These are phyloP conservation scores for Lochmaea crataegi DNA, from an alignment of 2,888 invertebrate genomes.

Conservation along the genomic window DNA sequence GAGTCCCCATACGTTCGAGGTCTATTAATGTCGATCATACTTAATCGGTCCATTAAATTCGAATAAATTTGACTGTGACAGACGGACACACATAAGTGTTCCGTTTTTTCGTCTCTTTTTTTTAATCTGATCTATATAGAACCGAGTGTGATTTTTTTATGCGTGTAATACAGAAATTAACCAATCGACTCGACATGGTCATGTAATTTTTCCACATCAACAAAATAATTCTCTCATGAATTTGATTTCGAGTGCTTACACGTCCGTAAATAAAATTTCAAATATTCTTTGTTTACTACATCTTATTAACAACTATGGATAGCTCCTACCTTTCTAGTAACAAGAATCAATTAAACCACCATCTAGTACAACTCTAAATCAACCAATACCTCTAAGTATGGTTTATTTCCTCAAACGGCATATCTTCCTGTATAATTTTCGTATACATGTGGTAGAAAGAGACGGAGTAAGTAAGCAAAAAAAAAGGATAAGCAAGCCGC, in stretches of 20 bases:
- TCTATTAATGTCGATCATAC: no score
- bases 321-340: slow-evolving; percentile 11
- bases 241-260: background rate
- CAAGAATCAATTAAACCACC: slow-evolving; percentile 33
- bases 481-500: slow-evolving; percentile 34
- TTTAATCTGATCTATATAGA: no score
- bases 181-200: background rate
- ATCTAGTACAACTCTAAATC: slow-evolving; percentile 25
- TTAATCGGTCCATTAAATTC: no score
- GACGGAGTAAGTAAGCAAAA: background rate
- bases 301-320: slow-evolving; percentile 10
- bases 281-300: background rate
- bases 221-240: background rate
- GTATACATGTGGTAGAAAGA: slow-evolving; percentile 16
- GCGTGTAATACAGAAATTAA: background rate
- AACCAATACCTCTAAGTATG: slow-evolving; percentile 26
- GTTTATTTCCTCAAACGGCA: slow-evolving; percentile 30
- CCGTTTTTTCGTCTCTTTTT: no score
- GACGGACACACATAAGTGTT: no score
- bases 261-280: slow-evolving; percentile 4
- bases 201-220: background rate
- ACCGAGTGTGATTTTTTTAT: background rate
- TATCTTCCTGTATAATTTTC: slow-evolving; percentile 39
- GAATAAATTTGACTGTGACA: no score
- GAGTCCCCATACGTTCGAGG: no score